phyloP scores from a whole-genome alignment of 2,113 vertebrate genomes.

The Hippocampus comes region DNA sequence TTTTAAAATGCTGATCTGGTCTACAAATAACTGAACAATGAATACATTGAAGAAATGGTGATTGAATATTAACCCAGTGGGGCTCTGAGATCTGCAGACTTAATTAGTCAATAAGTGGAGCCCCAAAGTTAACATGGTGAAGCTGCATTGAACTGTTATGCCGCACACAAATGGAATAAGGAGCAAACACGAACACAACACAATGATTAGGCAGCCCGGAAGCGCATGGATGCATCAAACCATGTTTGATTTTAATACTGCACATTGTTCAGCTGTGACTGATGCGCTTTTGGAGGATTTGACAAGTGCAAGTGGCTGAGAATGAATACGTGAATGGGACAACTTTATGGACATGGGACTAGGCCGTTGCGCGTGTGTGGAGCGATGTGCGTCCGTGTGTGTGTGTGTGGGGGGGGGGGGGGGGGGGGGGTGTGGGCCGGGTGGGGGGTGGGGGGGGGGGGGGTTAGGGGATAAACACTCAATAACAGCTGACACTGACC shows the following conservation, averaged over 20 bases:
- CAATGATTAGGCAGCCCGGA: constrained; percentile 29
- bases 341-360: constrained; percentile 50
- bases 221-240: constrained; percentile 30
- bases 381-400: constrained; percentile 1
- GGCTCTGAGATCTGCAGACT: too few species aligned
- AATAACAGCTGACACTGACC: constrained; percentile 77
- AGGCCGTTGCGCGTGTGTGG: constrained; percentile 28
- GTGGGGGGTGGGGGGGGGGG: constrained; percentile 36
- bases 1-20: too few species aligned
- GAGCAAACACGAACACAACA: constrained; percentile 29
- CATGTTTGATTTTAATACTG: constrained; percentile 48
- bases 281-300: constrained; percentile 43
- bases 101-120: too few species aligned
- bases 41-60: too few species aligned
- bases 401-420: constrained; percentile 39
- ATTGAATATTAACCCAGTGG: too few species aligned
- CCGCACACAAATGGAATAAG: constrained; percentile 4
- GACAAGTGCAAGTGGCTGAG: constrained; percentile 50
- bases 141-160: too few species aligned
- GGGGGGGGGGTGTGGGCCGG: too few species aligned
- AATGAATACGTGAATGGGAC: constrained; percentile 39
- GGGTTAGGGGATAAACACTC: constrained; percentile 72
- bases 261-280: constrained; percentile 49
- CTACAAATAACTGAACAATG: too few species aligned
- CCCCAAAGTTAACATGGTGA: too few species aligned